These are phyloP conservation scores for Pandemis cinnamomeana DNA, from an alignment of 2,888 invertebrate species.

Conservation along the genomic window DNA sequence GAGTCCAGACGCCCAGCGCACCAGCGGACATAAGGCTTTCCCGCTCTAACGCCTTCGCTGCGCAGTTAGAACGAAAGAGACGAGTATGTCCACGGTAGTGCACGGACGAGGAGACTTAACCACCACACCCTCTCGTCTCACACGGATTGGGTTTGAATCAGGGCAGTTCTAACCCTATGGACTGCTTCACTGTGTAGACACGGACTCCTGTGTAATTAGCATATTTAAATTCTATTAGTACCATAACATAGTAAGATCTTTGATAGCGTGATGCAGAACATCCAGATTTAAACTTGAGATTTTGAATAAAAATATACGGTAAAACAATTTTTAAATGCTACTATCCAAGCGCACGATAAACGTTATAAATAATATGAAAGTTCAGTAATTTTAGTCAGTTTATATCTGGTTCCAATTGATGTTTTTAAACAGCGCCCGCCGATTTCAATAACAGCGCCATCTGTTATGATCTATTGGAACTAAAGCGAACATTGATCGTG, in stretches of 20 bases:
- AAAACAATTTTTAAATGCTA: not conserved
- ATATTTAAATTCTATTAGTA: slow-evolving; percentile 4
- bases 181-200: slow-evolving; percentile 33
- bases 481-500: not conserved
- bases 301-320: not conserved
- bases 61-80: not conserved
- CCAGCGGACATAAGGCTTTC: not conserved
- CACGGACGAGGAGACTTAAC: slow-evolving; percentile 18
- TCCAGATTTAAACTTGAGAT: not conserved
- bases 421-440: not conserved
- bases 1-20: not conserved
- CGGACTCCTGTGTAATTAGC: slow-evolving; percentile 15
- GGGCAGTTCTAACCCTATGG: slow-evolving; percentile 30
- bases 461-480: not conserved
- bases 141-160: slow-evolving; percentile 23
- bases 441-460: not conserved
- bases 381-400: not conserved
- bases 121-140: slow-evolving; percentile 27
- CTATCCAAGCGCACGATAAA: not conserved
- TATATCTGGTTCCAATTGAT: too few relatives aligned
- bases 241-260: slow-evolving; percentile 4
- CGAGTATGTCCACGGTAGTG: not conserved
- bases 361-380: not conserved
- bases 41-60: not conserved
- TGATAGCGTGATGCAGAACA: slow-evolving; percentile 25